These are phyloP conservation scores for Xenops minutus DNA, from an alignment of 2,797 vertebrate genomes.

Conservation along the genomic window DNA sequence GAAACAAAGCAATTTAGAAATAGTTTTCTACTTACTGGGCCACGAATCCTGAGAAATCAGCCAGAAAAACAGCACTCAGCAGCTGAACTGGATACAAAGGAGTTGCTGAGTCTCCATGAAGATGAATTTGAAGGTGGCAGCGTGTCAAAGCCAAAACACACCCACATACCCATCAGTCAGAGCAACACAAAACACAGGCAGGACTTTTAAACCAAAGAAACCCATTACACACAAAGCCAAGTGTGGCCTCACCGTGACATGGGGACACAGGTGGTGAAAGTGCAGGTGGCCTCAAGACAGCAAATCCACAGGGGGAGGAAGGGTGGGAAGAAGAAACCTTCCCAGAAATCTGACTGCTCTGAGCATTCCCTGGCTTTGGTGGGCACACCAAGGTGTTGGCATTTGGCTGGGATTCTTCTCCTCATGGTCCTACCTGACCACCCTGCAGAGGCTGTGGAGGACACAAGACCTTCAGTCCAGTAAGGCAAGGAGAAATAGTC, in stretches of 20 bases:
- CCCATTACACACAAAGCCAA: background rate
- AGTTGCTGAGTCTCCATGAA: background rate
- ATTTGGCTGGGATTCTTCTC: background rate
- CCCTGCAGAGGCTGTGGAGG: background rate
- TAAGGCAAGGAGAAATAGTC: background rate
- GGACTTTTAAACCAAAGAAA: background rate
- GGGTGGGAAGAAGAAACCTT: accelerated
- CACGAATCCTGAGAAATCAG: background rate
- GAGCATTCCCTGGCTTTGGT: background rate
- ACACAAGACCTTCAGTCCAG: background rate
- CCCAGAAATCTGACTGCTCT: background rate
- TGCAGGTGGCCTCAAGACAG: background rate
- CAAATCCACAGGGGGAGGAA: background rate
- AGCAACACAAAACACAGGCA: background rate
- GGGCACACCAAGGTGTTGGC: background rate
- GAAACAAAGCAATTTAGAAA: background rate
- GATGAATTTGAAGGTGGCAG: background rate
- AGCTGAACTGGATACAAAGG: background rate
- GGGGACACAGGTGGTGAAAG: accelerated
- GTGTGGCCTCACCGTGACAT: background rate
- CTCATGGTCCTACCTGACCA: background rate
- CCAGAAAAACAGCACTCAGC: background rate
- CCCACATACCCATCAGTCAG: background rate
- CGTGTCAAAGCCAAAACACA: accelerated
- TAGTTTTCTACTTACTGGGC: background rate